These are phyloP conservation scores for Corvus moneduloides DNA, from an alignment of 2,113 vertebrate species.

Conservation along the genomic window DNA sequence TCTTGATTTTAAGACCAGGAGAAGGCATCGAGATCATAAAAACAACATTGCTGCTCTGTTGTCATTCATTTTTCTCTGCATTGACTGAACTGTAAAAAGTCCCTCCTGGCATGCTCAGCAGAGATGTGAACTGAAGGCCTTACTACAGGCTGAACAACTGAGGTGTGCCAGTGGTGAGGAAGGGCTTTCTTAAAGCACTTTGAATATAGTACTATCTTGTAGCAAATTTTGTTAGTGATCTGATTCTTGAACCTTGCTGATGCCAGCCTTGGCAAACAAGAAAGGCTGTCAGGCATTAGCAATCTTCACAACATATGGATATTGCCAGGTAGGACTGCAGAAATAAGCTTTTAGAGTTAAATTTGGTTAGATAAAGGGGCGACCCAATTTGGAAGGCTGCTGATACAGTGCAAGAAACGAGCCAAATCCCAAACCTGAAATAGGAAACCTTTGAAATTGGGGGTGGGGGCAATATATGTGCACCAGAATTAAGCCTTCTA, in stretches of 20 bases:
- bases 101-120: neutral
- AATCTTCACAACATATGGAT: neutral
- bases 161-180: neutral
- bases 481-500: neutral
- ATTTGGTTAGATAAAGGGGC: neutral
- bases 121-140: neutral
- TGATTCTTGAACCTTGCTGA: neutral
- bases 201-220: neutral
- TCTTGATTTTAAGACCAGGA: too few species aligned
- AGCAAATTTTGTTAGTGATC: neutral
- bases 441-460: neutral
- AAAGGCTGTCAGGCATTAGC: neutral
- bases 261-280: neutral
- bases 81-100: neutral
- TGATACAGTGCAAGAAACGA: neutral
- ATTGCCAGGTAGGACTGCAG: neutral
- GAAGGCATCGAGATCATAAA: neutral
- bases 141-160: neutral
- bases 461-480: fast-evolving
- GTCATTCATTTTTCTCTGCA: neutral
- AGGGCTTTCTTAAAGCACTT: neutral
- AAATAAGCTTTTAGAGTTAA: neutral
- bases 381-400: neutral
- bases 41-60: neutral
- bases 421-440: neutral